Base-by-base conservation (phyloP, 2,888 invertebrate genomes). In the Nomada ruficornis region DNA sequence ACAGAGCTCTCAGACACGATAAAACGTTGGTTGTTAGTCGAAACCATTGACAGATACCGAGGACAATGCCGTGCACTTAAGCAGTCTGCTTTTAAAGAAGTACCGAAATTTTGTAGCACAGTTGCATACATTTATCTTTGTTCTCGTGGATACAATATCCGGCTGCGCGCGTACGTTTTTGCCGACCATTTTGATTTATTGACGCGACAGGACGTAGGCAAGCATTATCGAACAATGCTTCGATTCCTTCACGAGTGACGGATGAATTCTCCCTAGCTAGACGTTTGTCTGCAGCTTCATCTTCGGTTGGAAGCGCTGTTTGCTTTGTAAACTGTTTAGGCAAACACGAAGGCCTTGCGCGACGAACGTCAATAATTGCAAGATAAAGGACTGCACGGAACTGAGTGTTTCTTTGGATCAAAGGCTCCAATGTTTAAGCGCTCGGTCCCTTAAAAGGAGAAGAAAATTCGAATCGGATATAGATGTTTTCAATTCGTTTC, bases 31-130 rank as follows among this genome's bases (percentile, higher is more conserved):
- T 54, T 67, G 67, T 82, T 74, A 57, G 70, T 70, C 23, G 80
- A 71, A 57, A 63, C 57, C 54, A 68, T 63, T 70, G 75, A n/a
- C 54, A 11, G 75, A 67, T 36, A 57, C 44, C 50, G 80, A 64
- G 71, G 75, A 82, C 75, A 82, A 80, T 80, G 42, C 42, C 57
- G 44, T 29, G 55, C 47, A 77, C 71, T 76, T 71, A 13, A 59
- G 59, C 7, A 5, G 52, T 20, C 36, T 29, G 67, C 71, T 80
- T 77, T 80, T 63, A 9, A 54, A 15, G 55, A 36, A 26, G 2
- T 15, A 29, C 20, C 57, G 29, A 69, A 64, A 75, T 69, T 57
- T 64, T 23, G 23, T 65, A 29, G 5, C 4, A 15, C 15, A 36
- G 54, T 10, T 18, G 74, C 20, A 47, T 15, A 26, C 36, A 42